phyloP scores from a whole-genome alignment of 2,888 invertebrate species.

The Spodoptera exigua region DNA sequence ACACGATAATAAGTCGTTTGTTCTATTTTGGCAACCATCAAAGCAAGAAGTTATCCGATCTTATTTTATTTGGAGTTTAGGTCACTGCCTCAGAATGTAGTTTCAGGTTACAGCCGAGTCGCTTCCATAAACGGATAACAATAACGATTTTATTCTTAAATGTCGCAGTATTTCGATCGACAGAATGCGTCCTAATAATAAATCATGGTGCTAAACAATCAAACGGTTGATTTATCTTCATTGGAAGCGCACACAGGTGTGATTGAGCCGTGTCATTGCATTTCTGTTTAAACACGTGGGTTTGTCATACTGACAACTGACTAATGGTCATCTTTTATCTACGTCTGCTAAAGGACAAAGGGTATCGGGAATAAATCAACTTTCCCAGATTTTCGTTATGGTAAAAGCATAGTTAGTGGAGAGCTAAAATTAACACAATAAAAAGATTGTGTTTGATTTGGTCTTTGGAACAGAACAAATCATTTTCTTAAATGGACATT shows the following conservation, averaged over 20 bases:
- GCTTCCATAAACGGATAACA: slow-evolving; percentile 5
- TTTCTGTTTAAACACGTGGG: slow-evolving; percentile 37
- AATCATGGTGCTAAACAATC: slow-evolving; percentile 44
- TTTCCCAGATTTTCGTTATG: no score
- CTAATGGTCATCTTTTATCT: slow-evolving; percentile 15
- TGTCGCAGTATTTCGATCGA: slow-evolving; percentile 4
- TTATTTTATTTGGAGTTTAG: slow-evolving; percentile 29
- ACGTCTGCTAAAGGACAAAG: slow-evolving; percentile 16
- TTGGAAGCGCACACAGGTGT: slow-evolving; percentile 41
- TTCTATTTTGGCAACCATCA: slow-evolving; percentile 45
- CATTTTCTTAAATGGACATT: no score
- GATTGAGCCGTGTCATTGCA: slow-evolving; percentile 41
- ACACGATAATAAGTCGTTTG: slow-evolving; percentile 13
- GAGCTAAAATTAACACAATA: no score
- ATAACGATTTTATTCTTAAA: slow-evolving; percentile 16
- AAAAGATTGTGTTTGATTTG: no score
- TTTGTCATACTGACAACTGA: slow-evolving; percentile 23
- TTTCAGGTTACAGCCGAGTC: slow-evolving; percentile 13
- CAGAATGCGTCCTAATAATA: slow-evolving; percentile 42
- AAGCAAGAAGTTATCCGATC: slow-evolving; percentile 40
- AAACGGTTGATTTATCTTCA: slow-evolving; percentile 46
- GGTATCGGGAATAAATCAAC: slow-evolving; percentile 9
- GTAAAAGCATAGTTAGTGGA: no score
- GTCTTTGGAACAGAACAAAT: no score
- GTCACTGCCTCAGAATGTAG: slow-evolving; percentile 32